These are phyloP conservation scores for Calliopsis andreniformis DNA, from an alignment of 1,140 invertebrate species.

Conservation along the genomic window DNA sequence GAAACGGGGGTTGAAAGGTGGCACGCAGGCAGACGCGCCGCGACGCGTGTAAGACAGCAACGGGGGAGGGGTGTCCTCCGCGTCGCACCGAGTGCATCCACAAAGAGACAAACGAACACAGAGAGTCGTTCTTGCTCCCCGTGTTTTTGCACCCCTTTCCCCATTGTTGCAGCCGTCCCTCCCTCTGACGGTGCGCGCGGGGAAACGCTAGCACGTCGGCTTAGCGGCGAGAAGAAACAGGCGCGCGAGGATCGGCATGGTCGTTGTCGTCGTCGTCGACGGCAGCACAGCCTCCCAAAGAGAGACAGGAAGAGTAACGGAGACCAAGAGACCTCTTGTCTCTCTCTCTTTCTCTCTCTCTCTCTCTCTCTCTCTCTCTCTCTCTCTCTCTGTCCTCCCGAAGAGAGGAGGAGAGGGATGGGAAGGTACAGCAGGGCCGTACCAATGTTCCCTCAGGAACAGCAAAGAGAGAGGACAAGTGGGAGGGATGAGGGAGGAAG, in stretches of 20 bases:
- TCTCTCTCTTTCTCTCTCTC: no score
- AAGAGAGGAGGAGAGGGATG: constrained; percentile 10
- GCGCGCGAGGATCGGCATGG: constrained; percentile 31
- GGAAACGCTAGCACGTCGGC: constrained; percentile 2
- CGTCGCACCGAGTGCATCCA: constrained; percentile 10
- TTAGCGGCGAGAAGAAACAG: constrained; percentile 33
- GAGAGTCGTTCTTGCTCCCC: constrained; percentile 10
- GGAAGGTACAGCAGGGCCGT: constrained; percentile 22
- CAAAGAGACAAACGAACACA: constrained; percentile 27
- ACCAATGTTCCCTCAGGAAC: constrained; percentile 31
- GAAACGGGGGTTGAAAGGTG: neutral
- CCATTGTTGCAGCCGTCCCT: neutral
- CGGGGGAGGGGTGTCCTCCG: neutral
- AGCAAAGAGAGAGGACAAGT: constrained; percentile 34
- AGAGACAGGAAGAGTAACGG: constrained; percentile 15
- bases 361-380: no score
- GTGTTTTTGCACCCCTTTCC: constrained; percentile 20
- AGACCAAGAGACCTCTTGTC: no score
- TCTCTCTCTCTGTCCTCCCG: no score
- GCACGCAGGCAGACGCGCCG: neutral
- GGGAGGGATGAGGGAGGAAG: constrained; percentile 36
- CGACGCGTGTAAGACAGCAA: neutral
- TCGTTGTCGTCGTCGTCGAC: constrained; percentile 32
- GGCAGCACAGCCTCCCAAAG: constrained; percentile 20
- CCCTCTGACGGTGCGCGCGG: no score